Evolutionary conservation across 2,797 vertebrate species (phyloP), one percentile per base, ranked within the genome.

Genomic region (Scomberomorus guttatus): DNA sequence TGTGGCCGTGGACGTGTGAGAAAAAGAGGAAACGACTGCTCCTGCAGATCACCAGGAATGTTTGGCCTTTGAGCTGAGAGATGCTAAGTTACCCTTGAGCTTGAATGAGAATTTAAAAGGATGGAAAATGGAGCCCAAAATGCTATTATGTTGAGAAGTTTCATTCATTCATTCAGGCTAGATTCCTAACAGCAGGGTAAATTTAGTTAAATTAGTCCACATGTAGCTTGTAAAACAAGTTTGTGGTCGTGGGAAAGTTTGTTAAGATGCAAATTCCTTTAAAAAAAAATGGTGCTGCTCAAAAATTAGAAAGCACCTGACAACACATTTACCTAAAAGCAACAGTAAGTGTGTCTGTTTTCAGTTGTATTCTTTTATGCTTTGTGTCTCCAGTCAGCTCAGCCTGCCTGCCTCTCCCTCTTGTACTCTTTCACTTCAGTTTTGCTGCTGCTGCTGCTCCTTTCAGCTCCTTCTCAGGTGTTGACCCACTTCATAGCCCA

Each of bases 391-490:
- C 48, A 55, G 56, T 22, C 3, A 22, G 27, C 56, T 66, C 22
- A 51, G 50, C n/a, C 3, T 24, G 18, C 66, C 42, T 50, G 17
- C n/a, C 24, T 50, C n/a, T 55, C 51, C 52, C 39, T 72, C 29
- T 52, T 14, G 46, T 20, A 0, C 59, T 77, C 64, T 82, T 44
- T 75, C 58, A 75, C 70, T 13, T 87, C 62, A 67, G 69, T 82
- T 61, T 22, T 58, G 7, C 15, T 18, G 22, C 15, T 18, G 22
- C 71, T 71, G 67, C 72, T 71, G 58, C 85, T 83, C 81, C 75
- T 84, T 79, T 89, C 80, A 86, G 81, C 84, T 81, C 69, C 83
- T 81, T 80, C 88, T 90, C 91, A 91, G 85, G 80, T 91, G 87
- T 87, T 89, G 75, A 81, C 84, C 83, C 83, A 86, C 74, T 88